phyloP scores from a whole-genome alignment of 2,888 invertebrate genomes.

The Dendrolimus pini region DNA sequence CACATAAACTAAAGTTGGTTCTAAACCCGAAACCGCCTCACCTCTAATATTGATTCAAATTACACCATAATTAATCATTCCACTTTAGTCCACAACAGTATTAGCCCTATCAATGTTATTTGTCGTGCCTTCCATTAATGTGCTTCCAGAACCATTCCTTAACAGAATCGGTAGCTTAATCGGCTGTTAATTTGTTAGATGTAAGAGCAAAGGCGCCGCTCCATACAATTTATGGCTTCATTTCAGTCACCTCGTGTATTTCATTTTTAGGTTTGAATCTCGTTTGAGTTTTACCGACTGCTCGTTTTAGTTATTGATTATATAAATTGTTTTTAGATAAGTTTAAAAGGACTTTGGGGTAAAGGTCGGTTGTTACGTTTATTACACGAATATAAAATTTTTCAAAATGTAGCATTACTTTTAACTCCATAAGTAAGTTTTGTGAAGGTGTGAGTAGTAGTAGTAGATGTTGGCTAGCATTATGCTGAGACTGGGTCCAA shows the following conservation, averaged over 20 bases:
- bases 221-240: conserved; percentile 66
- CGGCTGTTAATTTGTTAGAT: conserved; percentile 72
- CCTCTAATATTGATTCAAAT: neutral
- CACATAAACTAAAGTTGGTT: neutral
- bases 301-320: conserved; percentile 5
- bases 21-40: neutral
- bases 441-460: too few relatives aligned
- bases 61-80: conserved; percentile 2
- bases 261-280: conserved; percentile 35
- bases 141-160: conserved; percentile 42
- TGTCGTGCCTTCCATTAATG: conserved; percentile 57
- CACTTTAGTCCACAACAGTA: conserved; percentile 21
- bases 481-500: too few relatives aligned
- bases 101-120: conserved; percentile 48
- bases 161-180: conserved; percentile 72
- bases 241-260: conserved; percentile 56
- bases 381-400: too few relatives aligned
- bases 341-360: conserved; percentile 2
- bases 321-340: neutral
- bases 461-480: too few relatives aligned
- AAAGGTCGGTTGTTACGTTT: conserved; percentile 3
- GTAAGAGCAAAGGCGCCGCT: conserved; percentile 63
- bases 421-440: too few relatives aligned
- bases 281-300: conserved; percentile 17
- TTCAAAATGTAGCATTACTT: too few relatives aligned